phyloP scores from a whole-genome alignment of 2,888 invertebrate genomes.

The Eupithecia vulgata region DNA sequence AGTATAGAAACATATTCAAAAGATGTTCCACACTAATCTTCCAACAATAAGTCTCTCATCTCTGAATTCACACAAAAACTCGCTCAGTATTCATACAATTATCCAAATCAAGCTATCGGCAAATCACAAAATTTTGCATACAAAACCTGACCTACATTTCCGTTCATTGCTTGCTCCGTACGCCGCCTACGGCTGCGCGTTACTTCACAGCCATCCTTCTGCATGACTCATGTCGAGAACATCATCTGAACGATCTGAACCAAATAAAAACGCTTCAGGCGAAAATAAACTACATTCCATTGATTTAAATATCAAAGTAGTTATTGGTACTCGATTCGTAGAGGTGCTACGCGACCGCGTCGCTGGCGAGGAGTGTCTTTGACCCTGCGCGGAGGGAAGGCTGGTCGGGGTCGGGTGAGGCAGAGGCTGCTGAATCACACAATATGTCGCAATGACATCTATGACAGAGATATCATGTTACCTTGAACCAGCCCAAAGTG shows the following conservation, averaged over 20 bases:
- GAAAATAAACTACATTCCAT: conserved; percentile 22
- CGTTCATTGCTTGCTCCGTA: conserved; percentile 40
- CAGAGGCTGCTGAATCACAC: conserved; percentile 34
- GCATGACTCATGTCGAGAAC: conserved; percentile 38
- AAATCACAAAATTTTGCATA: conserved; percentile 36
- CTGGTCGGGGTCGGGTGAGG: conserved; percentile 25
- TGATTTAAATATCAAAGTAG: conserved; percentile 26
- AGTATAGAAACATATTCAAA: not conserved
- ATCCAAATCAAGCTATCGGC: conserved; percentile 30
- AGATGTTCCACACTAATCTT: not conserved
- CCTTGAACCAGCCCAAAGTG: conserved; percentile 8
- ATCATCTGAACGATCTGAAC: conserved; percentile 27
- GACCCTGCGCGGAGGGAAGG: conserved; percentile 35
- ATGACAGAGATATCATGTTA: conserved; percentile 22
- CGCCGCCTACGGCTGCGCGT: conserved; percentile 36
- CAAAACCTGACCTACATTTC: conserved; percentile 41
- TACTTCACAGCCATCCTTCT: conserved; percentile 37
- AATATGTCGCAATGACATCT: conserved; percentile 23
- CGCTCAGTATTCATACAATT: conserved; percentile 14
- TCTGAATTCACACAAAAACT: conserved; percentile 15
- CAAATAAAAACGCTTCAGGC: conserved; percentile 22
- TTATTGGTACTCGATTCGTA: conserved; percentile 19
- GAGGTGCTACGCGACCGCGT: conserved; percentile 35
- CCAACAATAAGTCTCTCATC: not conserved
- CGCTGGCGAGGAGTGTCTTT: conserved; percentile 30